These are phyloP conservation scores for Drosophila nikananu DNA, from an alignment of 1,140 invertebrate species.

Conservation along the genomic window DNA sequence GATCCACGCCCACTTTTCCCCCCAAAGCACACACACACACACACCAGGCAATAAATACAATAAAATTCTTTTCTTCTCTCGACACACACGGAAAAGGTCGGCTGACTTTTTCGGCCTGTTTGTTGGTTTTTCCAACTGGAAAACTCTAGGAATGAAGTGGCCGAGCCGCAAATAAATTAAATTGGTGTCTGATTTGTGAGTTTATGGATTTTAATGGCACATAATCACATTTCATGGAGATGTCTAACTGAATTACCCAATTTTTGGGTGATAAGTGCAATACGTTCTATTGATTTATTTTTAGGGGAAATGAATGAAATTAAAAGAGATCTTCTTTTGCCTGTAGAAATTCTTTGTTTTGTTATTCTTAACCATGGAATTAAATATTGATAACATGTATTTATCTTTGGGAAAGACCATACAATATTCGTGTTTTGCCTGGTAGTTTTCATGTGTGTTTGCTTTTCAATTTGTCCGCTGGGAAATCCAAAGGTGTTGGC, in stretches of 20 bases:
- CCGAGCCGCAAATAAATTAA: constrained; percentile 24
- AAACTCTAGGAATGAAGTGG: constrained; percentile 34
- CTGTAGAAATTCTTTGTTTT: neutral
- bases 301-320: no score
- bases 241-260: constrained; percentile 11
- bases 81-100: no score
- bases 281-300: neutral
- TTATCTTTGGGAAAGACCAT: neutral
- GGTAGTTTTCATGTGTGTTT: neutral
- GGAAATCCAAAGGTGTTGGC: constrained; percentile 20
- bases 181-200: constrained; percentile 28
- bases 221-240: constrained; percentile 11
- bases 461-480: constrained; percentile 31
- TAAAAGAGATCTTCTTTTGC: neutral
- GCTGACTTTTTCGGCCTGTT: constrained; percentile 14
- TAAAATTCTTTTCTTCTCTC: constrained; percentile 33
- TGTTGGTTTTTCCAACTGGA: constrained; percentile 6
- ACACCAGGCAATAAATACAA: constrained; percentile 39
- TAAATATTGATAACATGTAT: neutral
- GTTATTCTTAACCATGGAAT: neutral
- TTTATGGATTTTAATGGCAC: constrained; percentile 30
- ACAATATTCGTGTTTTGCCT: neutral
- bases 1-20: constrained; percentile 25
- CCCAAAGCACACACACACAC: constrained; percentile 1
- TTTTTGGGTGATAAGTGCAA: constrained; percentile 1